Evolutionary conservation across 2,888 invertebrate species (phyloP).

Genomic region (Drosophila atroscutellata): DNA sequence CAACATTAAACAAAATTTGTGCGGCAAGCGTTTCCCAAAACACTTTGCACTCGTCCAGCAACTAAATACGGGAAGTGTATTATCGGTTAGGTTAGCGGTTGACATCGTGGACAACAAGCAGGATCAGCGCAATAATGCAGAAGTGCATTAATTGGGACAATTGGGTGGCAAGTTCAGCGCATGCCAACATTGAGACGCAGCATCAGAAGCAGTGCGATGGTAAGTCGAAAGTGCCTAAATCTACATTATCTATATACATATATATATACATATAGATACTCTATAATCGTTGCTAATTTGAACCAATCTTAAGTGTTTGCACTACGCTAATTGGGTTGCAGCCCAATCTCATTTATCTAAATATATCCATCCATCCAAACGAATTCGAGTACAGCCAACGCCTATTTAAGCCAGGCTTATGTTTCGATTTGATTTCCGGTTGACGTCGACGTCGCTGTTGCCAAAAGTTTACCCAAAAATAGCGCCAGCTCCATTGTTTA

Average conservation of each 20-base stretch:
- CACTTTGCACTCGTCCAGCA: conserved; percentile 6
- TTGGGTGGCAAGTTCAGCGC: conserved; percentile 33
- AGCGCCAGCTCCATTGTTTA: neutral
- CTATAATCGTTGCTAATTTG: too few species aligned
- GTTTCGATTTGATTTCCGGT: conserved; percentile 1
- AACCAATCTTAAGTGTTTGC: neutral
- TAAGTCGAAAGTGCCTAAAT: conserved; percentile 22
- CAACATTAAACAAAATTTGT: conserved; percentile 34
- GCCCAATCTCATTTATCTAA: neutral
- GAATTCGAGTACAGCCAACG: neutral
- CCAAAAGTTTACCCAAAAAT: conserved; percentile 5
- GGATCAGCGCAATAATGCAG: conserved; percentile 29
- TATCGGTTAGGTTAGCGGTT: neutral
- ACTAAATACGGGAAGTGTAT: conserved; percentile 5
- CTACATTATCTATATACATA: neutral
- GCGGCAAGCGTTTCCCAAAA: conserved; percentile 6
- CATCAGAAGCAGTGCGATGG: conserved; percentile 38
- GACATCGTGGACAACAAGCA: neutral
- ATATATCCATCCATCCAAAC: neutral
- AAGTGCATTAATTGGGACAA: conserved; percentile 34
- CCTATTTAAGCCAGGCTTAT: neutral
- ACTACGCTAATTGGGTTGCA: neutral
- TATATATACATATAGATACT: neutral
- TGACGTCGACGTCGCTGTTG: neutral
- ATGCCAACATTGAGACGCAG: conserved; percentile 43